Evolutionary conservation across 2,888 invertebrate genomes (phyloP).

Genomic region (Tortricodes alternella): DNA sequence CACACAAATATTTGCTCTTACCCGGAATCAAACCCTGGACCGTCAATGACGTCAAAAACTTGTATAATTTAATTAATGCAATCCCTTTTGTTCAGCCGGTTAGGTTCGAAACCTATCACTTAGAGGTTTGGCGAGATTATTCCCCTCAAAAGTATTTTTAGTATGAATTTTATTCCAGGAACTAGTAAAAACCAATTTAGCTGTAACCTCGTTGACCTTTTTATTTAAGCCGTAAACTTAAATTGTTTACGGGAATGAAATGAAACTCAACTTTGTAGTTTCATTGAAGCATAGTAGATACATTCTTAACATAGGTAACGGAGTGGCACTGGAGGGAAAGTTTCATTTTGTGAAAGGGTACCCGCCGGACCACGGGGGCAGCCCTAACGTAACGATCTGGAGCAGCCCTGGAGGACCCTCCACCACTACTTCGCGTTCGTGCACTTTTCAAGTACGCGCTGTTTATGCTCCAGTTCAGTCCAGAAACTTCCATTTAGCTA

Average conservation of each 20-base stretch:
- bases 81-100: too few species aligned
- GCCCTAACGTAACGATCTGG: constrained; percentile 69
- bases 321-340: constrained; percentile 37
- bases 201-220: not conserved
- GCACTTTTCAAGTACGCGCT: constrained; percentile 76
- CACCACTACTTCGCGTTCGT: constrained; percentile 61
- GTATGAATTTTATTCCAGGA: not conserved
- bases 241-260: constrained; percentile 31
- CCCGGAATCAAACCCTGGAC: too few species aligned
- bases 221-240: constrained; percentile 14
- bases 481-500: constrained; percentile 52
- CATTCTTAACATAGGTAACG: constrained; percentile 28
- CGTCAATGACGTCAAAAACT: too few species aligned
- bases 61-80: too few species aligned
- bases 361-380: constrained; percentile 41
- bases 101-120: too few species aligned
- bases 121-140: too few species aligned
- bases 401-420: constrained; percentile 56
- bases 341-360: constrained; percentile 45
- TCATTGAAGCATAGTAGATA: constrained; percentile 6
- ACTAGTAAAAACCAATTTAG: not conserved
- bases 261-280: constrained; percentile 31
- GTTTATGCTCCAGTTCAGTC: constrained; percentile 70
- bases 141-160: too few species aligned
- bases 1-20: too few species aligned